A percentile compares a stretch with the other conserved stretches of the same genome.
These are phyloP conservation scores for Drosophila nr. perissopoda DNA, from an alignment of 2,888 invertebrate genomes.

Conservation along the genomic window DNA sequence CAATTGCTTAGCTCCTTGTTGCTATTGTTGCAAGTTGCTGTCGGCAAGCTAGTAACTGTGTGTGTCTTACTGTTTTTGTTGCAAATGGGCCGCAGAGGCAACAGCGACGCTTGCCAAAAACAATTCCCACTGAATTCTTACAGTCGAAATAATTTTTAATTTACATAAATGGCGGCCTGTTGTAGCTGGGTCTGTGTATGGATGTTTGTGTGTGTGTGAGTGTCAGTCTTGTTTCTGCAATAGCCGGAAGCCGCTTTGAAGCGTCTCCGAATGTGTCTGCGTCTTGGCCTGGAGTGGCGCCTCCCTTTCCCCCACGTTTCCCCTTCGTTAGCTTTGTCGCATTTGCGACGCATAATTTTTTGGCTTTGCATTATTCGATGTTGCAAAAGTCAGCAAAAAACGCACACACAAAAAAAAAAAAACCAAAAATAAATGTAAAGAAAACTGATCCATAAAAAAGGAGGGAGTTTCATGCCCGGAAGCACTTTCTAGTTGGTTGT, in stretches of 20 bases:
- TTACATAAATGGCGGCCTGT: constrained; percentile 75
- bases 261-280: constrained; percentile 47
- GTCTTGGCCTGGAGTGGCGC: constrained; percentile 37
- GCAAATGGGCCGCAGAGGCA: constrained; percentile 50
- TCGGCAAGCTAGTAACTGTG: background rate
- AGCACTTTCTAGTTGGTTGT: constrained; percentile 28
- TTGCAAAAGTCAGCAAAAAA: constrained; percentile 50
- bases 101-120: constrained; percentile 69
- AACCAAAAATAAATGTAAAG: background rate
- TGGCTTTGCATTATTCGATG: constrained; percentile 53
- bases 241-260: constrained; percentile 55
- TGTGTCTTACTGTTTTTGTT: constrained; percentile 40
- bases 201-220: constrained; percentile 3
- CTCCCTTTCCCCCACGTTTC: background rate
- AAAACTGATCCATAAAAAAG: constrained; percentile 2
- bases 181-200: constrained; percentile 10
- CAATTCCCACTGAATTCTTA: constrained; percentile 77
- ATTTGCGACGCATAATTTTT: constrained; percentile 69
- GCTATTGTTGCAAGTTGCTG: constrained; percentile 19
- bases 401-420: background rate
- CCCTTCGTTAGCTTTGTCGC: constrained; percentile 45
- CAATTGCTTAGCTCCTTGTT: constrained; percentile 61
- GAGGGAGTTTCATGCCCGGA: constrained; percentile 26
- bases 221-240: constrained; percentile 24
- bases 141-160: constrained; percentile 77